Conservation (phyloP, 2,113 vertebrate species). For the Aphyosemion australe region DNA sequence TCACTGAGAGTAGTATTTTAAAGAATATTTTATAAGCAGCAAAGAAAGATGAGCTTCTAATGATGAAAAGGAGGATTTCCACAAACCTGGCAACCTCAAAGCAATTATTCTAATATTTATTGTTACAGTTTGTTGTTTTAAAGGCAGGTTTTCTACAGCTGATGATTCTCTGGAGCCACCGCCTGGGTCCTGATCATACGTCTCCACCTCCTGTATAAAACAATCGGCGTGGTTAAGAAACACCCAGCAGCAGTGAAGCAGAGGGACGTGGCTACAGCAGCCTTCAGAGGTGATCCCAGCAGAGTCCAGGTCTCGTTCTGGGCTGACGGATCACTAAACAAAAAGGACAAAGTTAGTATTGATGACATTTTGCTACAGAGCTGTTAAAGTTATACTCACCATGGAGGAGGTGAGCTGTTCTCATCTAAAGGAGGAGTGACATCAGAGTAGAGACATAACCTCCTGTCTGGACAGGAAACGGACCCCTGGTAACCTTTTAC, state of each 20-base stretch:
- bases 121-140: no score
- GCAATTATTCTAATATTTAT: background rate
- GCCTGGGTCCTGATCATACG: constrained; percentile 49
- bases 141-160: constrained; percentile 3
- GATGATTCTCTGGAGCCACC: constrained; percentile 17
- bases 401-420: constrained; percentile 21
- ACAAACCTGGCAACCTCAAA: no score
- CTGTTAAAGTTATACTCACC: constrained; percentile 35
- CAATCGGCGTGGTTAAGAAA: constrained; percentile 41
- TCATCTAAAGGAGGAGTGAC: constrained; percentile 32
- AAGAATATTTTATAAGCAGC: no score
- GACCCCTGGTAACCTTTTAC: constrained; percentile 75
- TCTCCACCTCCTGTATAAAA: constrained; percentile 35
- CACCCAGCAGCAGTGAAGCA: constrained; percentile 31
- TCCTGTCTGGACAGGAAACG: constrained; percentile 78
- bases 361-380: fast-evolving
- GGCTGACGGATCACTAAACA: constrained; percentile 35
- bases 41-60: no score
- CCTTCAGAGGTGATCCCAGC: background rate
- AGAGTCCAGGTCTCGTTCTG: constrained; percentile 3
- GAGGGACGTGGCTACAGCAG: constrained; percentile 2
- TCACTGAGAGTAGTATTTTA: no score
- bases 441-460: constrained; percentile 71
- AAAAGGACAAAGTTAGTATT: background rate
- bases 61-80: no score